Evolutionary conservation across 2,888 invertebrate species (phyloP).

Genomic region (Perithous albicinctus): DNA sequence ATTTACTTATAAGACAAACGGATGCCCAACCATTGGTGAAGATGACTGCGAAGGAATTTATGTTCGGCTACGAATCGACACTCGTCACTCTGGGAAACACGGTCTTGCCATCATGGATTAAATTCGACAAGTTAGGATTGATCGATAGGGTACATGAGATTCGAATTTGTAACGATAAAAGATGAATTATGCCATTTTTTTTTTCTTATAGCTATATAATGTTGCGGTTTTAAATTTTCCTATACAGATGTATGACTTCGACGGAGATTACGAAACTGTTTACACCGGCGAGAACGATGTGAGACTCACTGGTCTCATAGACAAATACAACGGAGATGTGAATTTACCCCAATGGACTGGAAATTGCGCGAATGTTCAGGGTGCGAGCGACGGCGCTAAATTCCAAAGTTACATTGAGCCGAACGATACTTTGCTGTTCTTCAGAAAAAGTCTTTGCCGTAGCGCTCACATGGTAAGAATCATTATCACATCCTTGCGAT

Average conservation of each 20-base stretch:
- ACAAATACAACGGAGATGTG: constrained; percentile 90
- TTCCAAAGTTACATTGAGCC: constrained; percentile 90
- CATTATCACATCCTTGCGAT: constrained; percentile 58
- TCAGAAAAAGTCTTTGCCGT: constrained; percentile 93
- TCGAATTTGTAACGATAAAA: background rate
- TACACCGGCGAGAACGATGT: constrained; percentile 90
- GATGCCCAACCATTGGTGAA: constrained; percentile 89
- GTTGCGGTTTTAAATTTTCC: background rate
- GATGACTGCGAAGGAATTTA: constrained; percentile 94
- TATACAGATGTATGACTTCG: constrained; percentile 93
- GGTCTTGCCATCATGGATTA: constrained; percentile 93
- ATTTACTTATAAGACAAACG: constrained; percentile 89
- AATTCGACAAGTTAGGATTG: constrained; percentile 94
- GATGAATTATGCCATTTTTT: background rate
- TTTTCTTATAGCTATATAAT: background rate
- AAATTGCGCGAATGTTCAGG: constrained; percentile 91
- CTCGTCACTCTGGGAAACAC: constrained; percentile 93
- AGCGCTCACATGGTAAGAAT: constrained; percentile 90
- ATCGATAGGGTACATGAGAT: constrained; percentile 91
- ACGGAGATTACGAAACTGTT: constrained; percentile 92
- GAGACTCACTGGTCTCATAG: constrained; percentile 89
- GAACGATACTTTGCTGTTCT: constrained; percentile 91
- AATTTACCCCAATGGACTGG: constrained; percentile 93
- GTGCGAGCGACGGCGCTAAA: constrained; percentile 94
- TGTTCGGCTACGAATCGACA: constrained; percentile 95